A percentile compares a stretch with the other conserved stretches of the same genome.
Evolutionary conservation across 2,797 vertebrate genomes (phyloP).

Genomic region (Dermochelys coriacea): DNA sequence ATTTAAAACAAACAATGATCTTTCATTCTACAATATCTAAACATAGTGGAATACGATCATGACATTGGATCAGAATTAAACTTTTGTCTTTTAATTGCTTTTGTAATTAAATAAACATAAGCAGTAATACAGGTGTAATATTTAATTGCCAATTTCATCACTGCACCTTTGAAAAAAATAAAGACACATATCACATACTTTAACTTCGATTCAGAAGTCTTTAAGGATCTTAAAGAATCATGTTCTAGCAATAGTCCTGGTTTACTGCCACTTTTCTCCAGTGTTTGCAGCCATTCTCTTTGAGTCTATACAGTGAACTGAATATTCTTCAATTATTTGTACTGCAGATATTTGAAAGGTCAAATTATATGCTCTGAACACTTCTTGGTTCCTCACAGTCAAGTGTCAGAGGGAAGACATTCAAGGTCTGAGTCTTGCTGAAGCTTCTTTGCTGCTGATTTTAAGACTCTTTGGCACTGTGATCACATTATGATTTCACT

Average conservation of each 20-base stretch:
- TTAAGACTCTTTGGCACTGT: fast-evolving
- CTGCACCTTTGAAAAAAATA: slow-evolving; percentile 24
- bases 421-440: background rate
- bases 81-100: slow-evolving; percentile 30
- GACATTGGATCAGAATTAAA: slow-evolving; percentile 24
- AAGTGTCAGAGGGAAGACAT: background rate
- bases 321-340: slow-evolving; percentile 30
- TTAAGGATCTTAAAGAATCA: background rate
- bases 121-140: slow-evolving; percentile 4
- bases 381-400: background rate
- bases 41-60: slow-evolving; percentile 8
- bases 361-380: background rate
- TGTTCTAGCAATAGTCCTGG: slow-evolving; percentile 5
- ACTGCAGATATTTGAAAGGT: background rate
- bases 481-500: slow-evolving; percentile 18
- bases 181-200: background rate
- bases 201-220: slow-evolving; percentile 14
- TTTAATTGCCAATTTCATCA: slow-evolving; percentile 1
- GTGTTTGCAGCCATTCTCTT: background rate
- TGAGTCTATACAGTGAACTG: background rate
- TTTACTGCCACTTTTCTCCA: slow-evolving; percentile 27
- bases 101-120: slow-evolving; percentile 44
- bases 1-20: background rate
- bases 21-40: background rate
- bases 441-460: slow-evolving; percentile 11